These are phyloP conservation scores for Gallinago jamesoni DNA, from an alignment of 2,113 vertebrate genomes.

Conservation along the genomic window DNA sequence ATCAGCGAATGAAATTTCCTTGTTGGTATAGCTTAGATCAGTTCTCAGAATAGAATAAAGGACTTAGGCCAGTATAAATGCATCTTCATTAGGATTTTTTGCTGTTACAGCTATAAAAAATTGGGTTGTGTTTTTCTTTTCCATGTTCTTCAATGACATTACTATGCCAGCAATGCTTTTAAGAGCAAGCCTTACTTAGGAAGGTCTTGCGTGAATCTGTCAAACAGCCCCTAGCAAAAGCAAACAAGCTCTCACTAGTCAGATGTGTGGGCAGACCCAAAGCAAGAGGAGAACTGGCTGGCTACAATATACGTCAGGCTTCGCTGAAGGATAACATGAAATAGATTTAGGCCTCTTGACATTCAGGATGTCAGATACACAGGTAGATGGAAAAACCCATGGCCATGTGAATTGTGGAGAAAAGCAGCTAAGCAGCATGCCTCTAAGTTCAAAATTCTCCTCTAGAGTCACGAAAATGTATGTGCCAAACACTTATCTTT, in stretches of 20 bases:
- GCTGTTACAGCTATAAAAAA: background rate
- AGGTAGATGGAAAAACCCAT: background rate
- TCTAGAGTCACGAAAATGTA: background rate
- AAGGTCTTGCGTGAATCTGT: background rate
- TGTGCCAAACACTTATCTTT: background rate
- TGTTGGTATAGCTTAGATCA: slow-evolving; percentile 5
- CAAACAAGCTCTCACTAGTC: slow-evolving; percentile 11
- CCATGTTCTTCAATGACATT: background rate
- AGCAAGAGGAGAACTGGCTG: background rate
- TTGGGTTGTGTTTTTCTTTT: background rate
- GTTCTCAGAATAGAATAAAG: slow-evolving; percentile 7
- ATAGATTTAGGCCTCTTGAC: background rate
- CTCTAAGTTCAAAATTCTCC: background rate
- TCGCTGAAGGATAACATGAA: background rate
- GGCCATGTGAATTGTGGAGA: background rate
- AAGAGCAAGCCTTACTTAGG: slow-evolving; percentile 18
- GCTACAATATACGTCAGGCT: background rate
- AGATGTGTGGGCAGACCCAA: background rate
- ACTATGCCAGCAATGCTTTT: slow-evolving; percentile 59
- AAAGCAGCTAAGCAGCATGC: background rate
- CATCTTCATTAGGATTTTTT: background rate
- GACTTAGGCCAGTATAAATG: background rate
- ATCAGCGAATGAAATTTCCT: background rate
- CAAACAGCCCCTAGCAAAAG: slow-evolving; percentile 30
- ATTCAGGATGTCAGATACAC: background rate